Conservation (phyloP, 1,140 invertebrate species). For the Ephestia elutella region DNA sequence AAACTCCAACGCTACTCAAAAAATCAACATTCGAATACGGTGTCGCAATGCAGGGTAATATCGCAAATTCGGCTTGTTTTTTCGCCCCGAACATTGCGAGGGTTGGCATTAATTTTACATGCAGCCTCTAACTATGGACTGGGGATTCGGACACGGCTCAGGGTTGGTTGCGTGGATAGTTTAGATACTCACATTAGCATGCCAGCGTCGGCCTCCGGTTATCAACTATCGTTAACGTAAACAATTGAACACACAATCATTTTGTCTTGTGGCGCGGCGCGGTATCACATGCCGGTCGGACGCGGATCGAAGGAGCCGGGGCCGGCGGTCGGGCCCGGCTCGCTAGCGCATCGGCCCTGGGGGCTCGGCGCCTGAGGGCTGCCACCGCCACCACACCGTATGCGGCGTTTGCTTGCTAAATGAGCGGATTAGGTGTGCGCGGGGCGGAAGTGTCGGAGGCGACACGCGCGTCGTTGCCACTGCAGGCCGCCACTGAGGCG, state of each 20-base stretch:
- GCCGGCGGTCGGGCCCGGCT: slow-evolving; percentile 44
- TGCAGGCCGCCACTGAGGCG: slow-evolving; percentile 69
- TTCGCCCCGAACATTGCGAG: slow-evolving; percentile 2
- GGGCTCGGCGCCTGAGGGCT: slow-evolving; percentile 41
- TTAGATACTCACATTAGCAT: slow-evolving; percentile 67
- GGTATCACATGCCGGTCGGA: slow-evolving; percentile 48
- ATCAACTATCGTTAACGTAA: slow-evolving; percentile 67
- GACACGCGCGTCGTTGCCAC: slow-evolving; percentile 68
- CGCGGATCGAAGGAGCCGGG: slow-evolving; percentile 44
- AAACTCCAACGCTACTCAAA: not conserved
- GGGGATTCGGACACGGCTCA: slow-evolving; percentile 5
- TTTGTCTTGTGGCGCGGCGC: slow-evolving; percentile 35
- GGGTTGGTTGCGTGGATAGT: not conserved
- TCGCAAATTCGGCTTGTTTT: slow-evolving; percentile 6
- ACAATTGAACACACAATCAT: slow-evolving; percentile 57
- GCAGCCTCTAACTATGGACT: not conserved
- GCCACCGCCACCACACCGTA: slow-evolving; percentile 46
- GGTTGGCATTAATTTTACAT: slow-evolving; percentile 29
- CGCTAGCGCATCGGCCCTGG: slow-evolving; percentile 43
- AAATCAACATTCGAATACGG: slow-evolving; percentile 26
- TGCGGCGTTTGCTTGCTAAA: slow-evolving; percentile 63
- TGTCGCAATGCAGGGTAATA: slow-evolving; percentile 61
- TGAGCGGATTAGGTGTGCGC: slow-evolving; percentile 53
- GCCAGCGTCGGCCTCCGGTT: slow-evolving; percentile 60
- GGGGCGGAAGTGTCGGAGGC: slow-evolving; percentile 61